Percentiles rank a stretch among this genome's conserved stretches.
phyloP scores from a whole-genome alignment of 2,113 vertebrate species.

The Cyrtonyx montezumae region DNA sequence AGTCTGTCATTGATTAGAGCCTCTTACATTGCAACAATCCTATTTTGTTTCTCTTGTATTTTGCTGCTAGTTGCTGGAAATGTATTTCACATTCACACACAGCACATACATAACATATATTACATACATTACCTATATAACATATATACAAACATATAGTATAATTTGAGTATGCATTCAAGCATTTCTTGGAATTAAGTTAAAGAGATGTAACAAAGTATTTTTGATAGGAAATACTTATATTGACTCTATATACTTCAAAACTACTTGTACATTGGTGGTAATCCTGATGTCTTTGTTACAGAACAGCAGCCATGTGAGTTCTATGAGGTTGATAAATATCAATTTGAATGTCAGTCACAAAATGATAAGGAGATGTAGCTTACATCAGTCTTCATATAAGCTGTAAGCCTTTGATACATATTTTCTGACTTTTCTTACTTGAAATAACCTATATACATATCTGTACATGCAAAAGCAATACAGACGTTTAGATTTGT shows the following conservation, averaged over 20 bases:
- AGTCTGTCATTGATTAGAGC: background rate
- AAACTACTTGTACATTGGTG: background rate
- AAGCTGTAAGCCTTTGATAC: background rate
- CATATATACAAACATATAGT: background rate
- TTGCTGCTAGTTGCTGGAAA: background rate
- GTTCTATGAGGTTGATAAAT: background rate
- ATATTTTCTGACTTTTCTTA: background rate
- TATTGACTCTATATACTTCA: background rate
- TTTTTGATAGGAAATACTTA: background rate
- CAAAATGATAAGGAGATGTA: background rate
- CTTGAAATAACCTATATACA: background rate
- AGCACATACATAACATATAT: too few relatives aligned
- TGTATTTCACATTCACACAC: background rate
- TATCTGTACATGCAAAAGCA: background rate
- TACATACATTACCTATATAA: too few relatives aligned
- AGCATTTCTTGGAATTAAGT: background rate
- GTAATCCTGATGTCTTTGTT: background rate
- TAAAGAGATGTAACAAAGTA: background rate
- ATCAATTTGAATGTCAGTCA: background rate
- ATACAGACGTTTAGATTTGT: background rate
- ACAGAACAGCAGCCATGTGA: background rate
- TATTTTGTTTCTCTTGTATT: rapidly evolving
- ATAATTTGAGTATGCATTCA: background rate
- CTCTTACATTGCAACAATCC: background rate
- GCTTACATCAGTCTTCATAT: background rate